Conservation (phyloP, 2,113 vertebrate genomes). For the Gasterosteus aculeatus region DNA sequence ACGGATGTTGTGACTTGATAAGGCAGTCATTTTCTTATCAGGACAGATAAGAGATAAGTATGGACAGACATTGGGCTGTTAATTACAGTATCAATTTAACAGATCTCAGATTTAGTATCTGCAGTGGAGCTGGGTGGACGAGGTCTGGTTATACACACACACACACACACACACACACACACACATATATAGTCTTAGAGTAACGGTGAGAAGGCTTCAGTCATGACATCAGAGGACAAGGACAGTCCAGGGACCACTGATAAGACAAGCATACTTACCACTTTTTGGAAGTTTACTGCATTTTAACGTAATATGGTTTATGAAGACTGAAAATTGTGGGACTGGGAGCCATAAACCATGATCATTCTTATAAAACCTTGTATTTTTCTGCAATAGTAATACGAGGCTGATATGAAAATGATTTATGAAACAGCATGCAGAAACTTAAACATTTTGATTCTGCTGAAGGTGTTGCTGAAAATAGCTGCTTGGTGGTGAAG, state of each 20-base stretch:
- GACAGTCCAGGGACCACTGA: slow-evolving; percentile 31
- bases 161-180: neutral
- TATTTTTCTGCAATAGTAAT: no score
- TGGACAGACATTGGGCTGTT: slow-evolving; percentile 58
- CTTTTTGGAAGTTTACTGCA: no score
- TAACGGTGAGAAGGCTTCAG: slow-evolving; percentile 11
- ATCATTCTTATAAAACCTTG: neutral
- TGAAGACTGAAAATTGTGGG: no score
- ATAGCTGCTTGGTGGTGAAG: neutral
- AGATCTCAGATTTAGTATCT: slow-evolving; percentile 58
- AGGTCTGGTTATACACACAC: neutral
- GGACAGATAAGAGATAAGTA: slow-evolving; percentile 63
- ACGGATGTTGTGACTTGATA: slow-evolving; percentile 70
- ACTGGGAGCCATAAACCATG: neutral
- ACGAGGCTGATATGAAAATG: no score
- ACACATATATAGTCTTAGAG: neutral
- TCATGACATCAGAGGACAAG: slow-evolving; percentile 31
- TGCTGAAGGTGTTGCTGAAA: neutral
- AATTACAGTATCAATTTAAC: slow-evolving; percentile 70
- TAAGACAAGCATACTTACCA: slow-evolving; percentile 39
- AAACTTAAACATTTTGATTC: neutral
- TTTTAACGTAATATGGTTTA: no score
- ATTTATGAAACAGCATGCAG: no score
- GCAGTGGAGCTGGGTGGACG: slow-evolving; percentile 1
- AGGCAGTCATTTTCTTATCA: slow-evolving; percentile 69